Percentiles rank a stretch among this genome's conserved stretches.
These are phyloP conservation scores for Cotesia glomerata DNA, from an alignment of 1,140 invertebrate species.

Conservation along the genomic window DNA sequence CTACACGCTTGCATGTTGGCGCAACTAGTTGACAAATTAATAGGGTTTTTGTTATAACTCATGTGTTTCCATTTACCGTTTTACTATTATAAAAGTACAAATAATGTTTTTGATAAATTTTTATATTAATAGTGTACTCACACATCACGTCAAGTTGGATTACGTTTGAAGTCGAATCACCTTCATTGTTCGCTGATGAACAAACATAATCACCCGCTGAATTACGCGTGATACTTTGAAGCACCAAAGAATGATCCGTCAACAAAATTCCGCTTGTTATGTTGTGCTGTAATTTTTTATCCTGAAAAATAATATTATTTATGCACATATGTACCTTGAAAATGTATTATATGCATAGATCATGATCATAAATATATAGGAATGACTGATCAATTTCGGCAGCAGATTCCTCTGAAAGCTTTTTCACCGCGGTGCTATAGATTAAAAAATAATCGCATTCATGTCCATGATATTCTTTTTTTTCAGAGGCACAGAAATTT, in stretches of 20 bases:
- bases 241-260: slow-evolving; percentile 80
- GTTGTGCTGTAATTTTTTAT: slow-evolving; percentile 77
- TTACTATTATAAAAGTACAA: too few relatives aligned
- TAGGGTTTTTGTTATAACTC: slow-evolving; percentile 18
- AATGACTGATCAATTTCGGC: too few relatives aligned
- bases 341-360: too few relatives aligned
- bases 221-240: slow-evolving; percentile 81
- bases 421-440: background rate
- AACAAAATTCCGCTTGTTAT: slow-evolving; percentile 79
- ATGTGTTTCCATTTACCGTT: background rate
- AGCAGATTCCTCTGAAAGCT: too few relatives aligned
- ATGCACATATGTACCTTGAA: background rate
- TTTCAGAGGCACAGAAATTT: too few relatives aligned
- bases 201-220: slow-evolving; percentile 84
- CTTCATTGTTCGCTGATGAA: slow-evolving; percentile 79
- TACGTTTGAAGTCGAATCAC: slow-evolving; percentile 79
- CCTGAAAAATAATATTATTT: slow-evolving; percentile 59
- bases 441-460: slow-evolving; percentile 11
- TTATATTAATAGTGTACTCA: slow-evolving; percentile 64
- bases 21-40: slow-evolving; percentile 9
- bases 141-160: slow-evolving; percentile 82
- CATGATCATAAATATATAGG: too few relatives aligned
- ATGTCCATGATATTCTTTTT: too few relatives aligned
- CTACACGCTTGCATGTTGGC: slow-evolving; percentile 58
- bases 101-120: too few relatives aligned